Evolutionary conservation across 2,797 vertebrate genomes (phyloP), one percentile per base, ranked within the genome.

Genomic region (Denticeps clupeoides): DNA sequence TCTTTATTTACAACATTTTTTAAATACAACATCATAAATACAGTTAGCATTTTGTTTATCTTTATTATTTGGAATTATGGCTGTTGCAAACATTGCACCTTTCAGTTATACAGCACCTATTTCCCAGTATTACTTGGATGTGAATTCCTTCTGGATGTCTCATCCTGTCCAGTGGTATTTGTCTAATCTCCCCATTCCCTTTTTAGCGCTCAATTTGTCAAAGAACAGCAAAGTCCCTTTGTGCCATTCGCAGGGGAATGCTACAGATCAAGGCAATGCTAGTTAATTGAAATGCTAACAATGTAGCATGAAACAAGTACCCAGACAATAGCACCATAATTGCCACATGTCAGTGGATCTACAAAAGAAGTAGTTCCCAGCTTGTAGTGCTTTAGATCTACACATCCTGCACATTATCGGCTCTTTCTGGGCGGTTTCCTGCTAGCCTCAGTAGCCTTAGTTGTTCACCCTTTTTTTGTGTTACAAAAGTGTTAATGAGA

Each of bases 381-480:
- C 60, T 56, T 51, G 43, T 35, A 50, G 57, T 38, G 41, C 55
- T 28, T 45, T 53, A 51, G 44, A 42, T 45, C 49, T 25, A 24
- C 45, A 33, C 46, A 27, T 54, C 26, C 23, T 28, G 45, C n/a
- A n/a, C n/a, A n/a, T n/a, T n/a, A n/a, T n/a, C 26, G 50, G 49
- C 29, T 48, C 48, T 55, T 50, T 54, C 58, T 49, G 41, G 41
- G 33, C 47, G 55, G 61, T 61, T 55, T 56, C 45, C 59, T 62
- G 49, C 55, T 62, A 51, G 56, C 48, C 46, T 47, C 49, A n/a
- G n/a, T n/a, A n/a, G n/a, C n/a, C 46, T 51, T 55, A 56, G 45
- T 49, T 45, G 59, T 55, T 53, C 52, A 60, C 62, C 67, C 47
- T 53, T 42, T 33, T 51, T 62, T 63, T 58, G 41, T 31, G 27